Evolutionary conservation across 2,113 vertebrate genomes (phyloP).

Genomic region (Cepphus grylle): DNA sequence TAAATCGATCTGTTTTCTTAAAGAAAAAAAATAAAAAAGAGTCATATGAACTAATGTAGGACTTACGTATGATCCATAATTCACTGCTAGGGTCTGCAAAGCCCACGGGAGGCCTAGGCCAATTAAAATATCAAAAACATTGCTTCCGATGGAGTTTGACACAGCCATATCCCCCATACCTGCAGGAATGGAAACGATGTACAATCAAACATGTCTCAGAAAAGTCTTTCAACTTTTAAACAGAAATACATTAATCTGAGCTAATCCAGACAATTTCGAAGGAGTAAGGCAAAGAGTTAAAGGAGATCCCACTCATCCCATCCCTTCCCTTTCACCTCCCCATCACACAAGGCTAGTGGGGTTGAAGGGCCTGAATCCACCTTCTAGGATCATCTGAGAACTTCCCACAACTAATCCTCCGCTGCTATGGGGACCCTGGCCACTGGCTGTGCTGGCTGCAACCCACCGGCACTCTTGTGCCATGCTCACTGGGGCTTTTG

Average conservation of each 20-base stretch:
- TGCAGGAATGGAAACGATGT: constrained; percentile 51
- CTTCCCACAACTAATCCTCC: neutral
- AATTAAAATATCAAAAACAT: constrained; percentile 96
- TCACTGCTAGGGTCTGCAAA: constrained; percentile 89
- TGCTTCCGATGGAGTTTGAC: constrained; percentile 96
- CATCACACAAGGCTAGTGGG: neutral
- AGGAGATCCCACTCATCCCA: neutral
- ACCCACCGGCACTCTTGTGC: neutral
- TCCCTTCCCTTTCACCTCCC: neutral
- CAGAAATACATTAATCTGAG: neutral
- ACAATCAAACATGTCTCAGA: neutral
- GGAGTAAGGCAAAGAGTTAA: neutral
- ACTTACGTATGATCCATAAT: constrained; percentile 93
- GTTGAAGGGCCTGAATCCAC: neutral
- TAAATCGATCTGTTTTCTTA: neutral
- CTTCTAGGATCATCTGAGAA: neutral
- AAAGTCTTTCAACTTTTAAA: neutral
- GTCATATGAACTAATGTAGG: neutral
- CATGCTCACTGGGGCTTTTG: neutral
- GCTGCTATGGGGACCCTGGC: neutral
- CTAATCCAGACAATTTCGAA: neutral
- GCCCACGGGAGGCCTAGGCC: constrained; percentile 94
- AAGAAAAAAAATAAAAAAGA: neutral
- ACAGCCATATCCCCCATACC: constrained; percentile 98
- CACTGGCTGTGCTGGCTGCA: neutral